Evolutionary conservation across 2,113 vertebrate species (phyloP), one percentile per base, ranked within the genome.

Genomic region (Tylochromis polylepis): DNA sequence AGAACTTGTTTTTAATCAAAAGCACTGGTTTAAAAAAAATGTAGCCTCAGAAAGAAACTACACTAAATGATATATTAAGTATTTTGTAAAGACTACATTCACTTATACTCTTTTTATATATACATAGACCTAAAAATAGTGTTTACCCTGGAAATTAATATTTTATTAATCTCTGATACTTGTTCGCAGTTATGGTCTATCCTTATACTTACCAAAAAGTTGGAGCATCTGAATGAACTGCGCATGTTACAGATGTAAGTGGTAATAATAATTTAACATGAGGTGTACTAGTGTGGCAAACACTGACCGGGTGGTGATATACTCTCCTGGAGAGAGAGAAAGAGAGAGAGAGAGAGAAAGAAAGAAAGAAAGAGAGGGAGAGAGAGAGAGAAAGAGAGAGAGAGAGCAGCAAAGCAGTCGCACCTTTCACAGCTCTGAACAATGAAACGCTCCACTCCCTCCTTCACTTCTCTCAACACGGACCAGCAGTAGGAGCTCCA

Each of bases 381-480:
- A 16, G 85, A 51, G 59, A 29, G 87, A 27, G 65, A 24, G 49
- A 75, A 65, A 60, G 86, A 82, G 60, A 79, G 82, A 65, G 56
- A 59, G 85, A 56, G 65, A n/a, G 80, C 62, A 34, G 57, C 60
- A 49, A 27, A 58, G 24, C 81, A 87, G 84, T 79, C 87, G 83
- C 92, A 90, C 92, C 92, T 91, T 87, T 56, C n/a, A 59, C 60
- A 43, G 46, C 83, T 41, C 67, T 15, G 58, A 24, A 81, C 65
- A 55, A n/a, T 75, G 49, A 81, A 14, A 4, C 27, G 20, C 62
- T 84, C 85, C 70, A 18, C 83, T 84, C 75, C 36, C 53, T 78
- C 57, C 55, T 20, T 0, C 55, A 4, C 41, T 20, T 72, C 43
- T 79, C 83, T 38, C 77, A 31, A 77, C 72, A n/a, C 46, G 27